Conservation (phyloP, 2,888 invertebrate genomes). For the Amphipyra tragopoginis region DNA sequence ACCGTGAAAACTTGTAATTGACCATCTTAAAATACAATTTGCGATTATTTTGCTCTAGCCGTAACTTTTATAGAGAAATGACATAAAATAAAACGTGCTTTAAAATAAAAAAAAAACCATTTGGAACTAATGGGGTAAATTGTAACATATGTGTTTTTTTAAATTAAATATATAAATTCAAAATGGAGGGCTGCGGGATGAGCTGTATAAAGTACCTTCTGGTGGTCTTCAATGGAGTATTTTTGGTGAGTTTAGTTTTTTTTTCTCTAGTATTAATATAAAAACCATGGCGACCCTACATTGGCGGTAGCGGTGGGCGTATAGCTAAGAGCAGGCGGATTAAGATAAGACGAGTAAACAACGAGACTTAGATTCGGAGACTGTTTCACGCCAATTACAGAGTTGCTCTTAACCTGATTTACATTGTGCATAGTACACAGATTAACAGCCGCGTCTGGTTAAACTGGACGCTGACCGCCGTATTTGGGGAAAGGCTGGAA, state of each 20-base stretch:
- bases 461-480: too few relatives aligned
- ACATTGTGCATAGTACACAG: conserved; percentile 15
- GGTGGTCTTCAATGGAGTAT: conserved; percentile 92
- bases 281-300: conserved; percentile 41
- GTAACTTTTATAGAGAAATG: too few relatives aligned
- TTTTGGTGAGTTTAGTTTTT: conserved; percentile 91
- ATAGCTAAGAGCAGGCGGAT: conserved; percentile 66
- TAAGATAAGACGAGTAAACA: conserved; percentile 72
- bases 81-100: too few relatives aligned
- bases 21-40: too few relatives aligned
- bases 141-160: conserved; percentile 58
- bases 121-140: too few relatives aligned
- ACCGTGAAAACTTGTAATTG: too few relatives aligned
- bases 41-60: too few relatives aligned
- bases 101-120: too few relatives aligned
- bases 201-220: conserved; percentile 92
- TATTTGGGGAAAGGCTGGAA: too few relatives aligned
- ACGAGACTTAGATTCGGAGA: conserved; percentile 43
- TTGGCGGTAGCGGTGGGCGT: conserved; percentile 79
- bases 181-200: conserved; percentile 94
- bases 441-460: too few relatives aligned
- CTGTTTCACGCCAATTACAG: conserved; percentile 55
- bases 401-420: conserved; percentile 21
- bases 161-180: conserved; percentile 64
- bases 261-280: background rate